Evolutionary conservation across 1,140 invertebrate species (phyloP).

Genomic region (Aphaenogaster floridana): DNA sequence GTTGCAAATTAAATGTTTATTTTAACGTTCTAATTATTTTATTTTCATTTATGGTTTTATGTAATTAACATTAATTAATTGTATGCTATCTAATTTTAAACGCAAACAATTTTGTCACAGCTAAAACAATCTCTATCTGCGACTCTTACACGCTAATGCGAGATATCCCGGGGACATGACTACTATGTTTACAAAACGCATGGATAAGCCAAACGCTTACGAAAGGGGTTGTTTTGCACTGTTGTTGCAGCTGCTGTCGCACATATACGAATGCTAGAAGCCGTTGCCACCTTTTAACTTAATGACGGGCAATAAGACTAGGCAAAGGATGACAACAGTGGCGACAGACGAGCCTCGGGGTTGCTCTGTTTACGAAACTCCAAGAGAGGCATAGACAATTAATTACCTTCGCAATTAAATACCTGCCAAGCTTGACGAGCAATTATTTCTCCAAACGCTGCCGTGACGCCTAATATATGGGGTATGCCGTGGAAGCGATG

Average conservation of each 20-base stretch:
- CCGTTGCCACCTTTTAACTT: slow-evolving; percentile 54
- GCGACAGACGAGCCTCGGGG: slow-evolving; percentile 19
- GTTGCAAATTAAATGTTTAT: too few species aligned
- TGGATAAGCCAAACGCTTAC: slow-evolving; percentile 6
- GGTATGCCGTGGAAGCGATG: background rate
- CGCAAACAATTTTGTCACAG: background rate
- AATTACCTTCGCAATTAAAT: slow-evolving; percentile 63
- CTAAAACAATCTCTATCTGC: background rate
- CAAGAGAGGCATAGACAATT: slow-evolving; percentile 41
- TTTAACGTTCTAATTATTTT: background rate
- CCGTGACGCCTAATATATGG: background rate
- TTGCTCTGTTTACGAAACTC: slow-evolving; percentile 53
- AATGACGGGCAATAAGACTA: slow-evolving; percentile 61
- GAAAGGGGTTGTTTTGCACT: slow-evolving; percentile 30
- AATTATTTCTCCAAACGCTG: slow-evolving; percentile 56
- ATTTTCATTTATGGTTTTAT: background rate
- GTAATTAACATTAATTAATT: slow-evolving; percentile 7
- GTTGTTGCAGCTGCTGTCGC: slow-evolving; percentile 40
- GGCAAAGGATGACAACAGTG: slow-evolving; percentile 24
- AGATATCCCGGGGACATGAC: background rate
- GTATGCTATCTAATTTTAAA: slow-evolving; percentile 14
- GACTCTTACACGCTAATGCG: background rate
- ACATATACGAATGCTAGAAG: slow-evolving; percentile 1
- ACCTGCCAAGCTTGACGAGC: slow-evolving; percentile 51
- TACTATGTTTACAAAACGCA: slow-evolving; percentile 17